Evolutionary conservation across 2,797 vertebrate species (phyloP).

Genomic region (Tinamus major): DNA sequence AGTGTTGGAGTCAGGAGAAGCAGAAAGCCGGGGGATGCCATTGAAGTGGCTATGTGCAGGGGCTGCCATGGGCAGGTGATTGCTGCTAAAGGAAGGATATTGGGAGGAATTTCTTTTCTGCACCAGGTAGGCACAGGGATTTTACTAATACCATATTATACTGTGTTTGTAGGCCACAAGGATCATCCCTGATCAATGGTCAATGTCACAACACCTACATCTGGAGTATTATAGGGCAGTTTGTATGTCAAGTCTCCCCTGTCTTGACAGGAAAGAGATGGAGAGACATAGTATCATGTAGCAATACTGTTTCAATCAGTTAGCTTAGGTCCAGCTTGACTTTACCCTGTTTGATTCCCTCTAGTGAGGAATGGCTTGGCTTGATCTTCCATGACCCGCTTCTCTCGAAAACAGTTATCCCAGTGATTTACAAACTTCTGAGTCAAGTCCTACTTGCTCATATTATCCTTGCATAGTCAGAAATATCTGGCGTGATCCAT

Average conservation of each 20-base stretch:
- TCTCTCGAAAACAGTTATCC: background rate
- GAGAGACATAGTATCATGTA: background rate
- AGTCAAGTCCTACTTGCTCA: background rate
- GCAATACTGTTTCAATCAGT: background rate
- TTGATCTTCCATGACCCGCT: fast-evolving
- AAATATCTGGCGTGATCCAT: background rate
- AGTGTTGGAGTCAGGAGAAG: too few relatives aligned
- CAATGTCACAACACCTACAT: background rate
- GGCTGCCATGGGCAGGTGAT: too few relatives aligned
- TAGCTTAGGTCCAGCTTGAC: background rate
- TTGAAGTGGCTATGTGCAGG: too few relatives aligned
- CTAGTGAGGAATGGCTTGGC: fast-evolving
- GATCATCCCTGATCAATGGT: background rate
- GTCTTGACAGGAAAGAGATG: background rate
- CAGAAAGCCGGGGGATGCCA: too few relatives aligned
- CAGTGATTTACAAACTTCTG: background rate
- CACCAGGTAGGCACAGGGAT: background rate
- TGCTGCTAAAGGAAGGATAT: too few relatives aligned
- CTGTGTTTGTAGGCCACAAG: background rate
- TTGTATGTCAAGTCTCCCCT: fast-evolving
- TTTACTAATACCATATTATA: background rate
- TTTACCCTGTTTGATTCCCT: background rate
- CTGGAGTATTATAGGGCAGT: background rate
- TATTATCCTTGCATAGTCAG: background rate
- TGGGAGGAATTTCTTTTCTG: too few relatives aligned